These are phyloP conservation scores for Drosophila mayri DNA, from an alignment of 1,140 invertebrate species.

Conservation along the genomic window DNA sequence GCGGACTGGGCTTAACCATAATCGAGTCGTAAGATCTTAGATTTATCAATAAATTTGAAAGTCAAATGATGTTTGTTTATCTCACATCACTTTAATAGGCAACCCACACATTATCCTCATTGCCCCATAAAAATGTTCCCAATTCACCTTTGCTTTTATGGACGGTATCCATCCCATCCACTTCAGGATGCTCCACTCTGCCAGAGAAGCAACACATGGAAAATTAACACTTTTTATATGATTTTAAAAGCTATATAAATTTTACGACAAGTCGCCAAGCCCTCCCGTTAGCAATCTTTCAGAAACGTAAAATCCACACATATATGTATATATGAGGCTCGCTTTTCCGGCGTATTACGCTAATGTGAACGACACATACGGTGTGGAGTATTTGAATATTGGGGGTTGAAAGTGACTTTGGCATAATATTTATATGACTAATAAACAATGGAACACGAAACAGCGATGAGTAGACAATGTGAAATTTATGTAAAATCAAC, in stretches of 20 bases:
- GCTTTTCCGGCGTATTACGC: slow-evolving; percentile 73
- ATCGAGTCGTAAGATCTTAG: slow-evolving; percentile 62
- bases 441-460: slow-evolving; percentile 66
- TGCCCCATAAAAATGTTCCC: slow-evolving; percentile 60
- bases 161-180: slow-evolving; percentile 25
- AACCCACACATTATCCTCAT: slow-evolving; percentile 66
- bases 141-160: slow-evolving; percentile 68
- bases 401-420: slow-evolving; percentile 28
- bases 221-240: slow-evolving; percentile 82
- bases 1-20: slow-evolving; percentile 22
- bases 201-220: slow-evolving; percentile 64
- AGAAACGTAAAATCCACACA: slow-evolving; percentile 5
- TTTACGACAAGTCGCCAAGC: slow-evolving; percentile 63
- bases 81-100: slow-evolving; percentile 50
- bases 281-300: slow-evolving; percentile 40
- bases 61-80: slow-evolving; percentile 51
- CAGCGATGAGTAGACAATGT: slow-evolving; percentile 46
- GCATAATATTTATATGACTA: slow-evolving; percentile 75
- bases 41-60: slow-evolving; percentile 80
- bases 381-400: slow-evolving; percentile 1
- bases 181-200: not conserved
- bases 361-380: slow-evolving; percentile 62
- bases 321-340: slow-evolving; percentile 2
- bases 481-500: slow-evolving; percentile 15
- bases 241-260: slow-evolving; percentile 79